Conservation (phyloP, 2,888 invertebrate species). For the Tenodera sinensis region DNA sequence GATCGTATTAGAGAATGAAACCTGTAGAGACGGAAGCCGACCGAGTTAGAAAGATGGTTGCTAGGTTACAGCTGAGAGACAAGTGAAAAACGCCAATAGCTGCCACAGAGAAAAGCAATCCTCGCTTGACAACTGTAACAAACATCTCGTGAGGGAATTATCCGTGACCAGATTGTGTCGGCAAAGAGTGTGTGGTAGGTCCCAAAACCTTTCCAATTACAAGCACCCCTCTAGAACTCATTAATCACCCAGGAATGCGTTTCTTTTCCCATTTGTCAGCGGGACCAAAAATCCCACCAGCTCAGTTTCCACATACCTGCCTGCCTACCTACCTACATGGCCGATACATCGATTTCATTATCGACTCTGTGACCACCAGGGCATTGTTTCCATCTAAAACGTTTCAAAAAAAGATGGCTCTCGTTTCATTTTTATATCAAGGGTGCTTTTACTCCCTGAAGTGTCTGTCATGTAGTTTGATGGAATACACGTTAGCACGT, state of each 20-base stretch:
- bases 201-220: neutral
- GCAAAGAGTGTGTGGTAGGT: neutral
- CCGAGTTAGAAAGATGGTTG: neutral
- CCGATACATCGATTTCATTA: neutral
- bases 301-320: neutral
- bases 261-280: slow-evolving; percentile 2
- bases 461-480: too few relatives aligned
- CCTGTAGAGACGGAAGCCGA: neutral
- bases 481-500: too few relatives aligned
- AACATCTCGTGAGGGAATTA: neutral
- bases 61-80: neutral
- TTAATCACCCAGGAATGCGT: neutral
- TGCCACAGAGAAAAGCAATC: neutral
- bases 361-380: neutral
- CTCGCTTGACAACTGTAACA: neutral
- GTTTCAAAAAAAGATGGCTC: too few relatives aligned
- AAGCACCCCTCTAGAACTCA: neutral
- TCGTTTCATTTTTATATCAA: too few relatives aligned
- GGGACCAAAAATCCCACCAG: neutral
- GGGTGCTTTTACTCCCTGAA: too few relatives aligned
- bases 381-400: neutral
- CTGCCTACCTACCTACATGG: neutral
- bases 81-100: neutral
- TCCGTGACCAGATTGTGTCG: neutral
- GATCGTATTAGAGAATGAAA: too few relatives aligned